A percentile compares a stretch with the other conserved stretches of the same genome.
These are phyloP conservation scores for Antennarius striatus DNA, from an alignment of 2,113 vertebrate species.

Conservation along the genomic window DNA sequence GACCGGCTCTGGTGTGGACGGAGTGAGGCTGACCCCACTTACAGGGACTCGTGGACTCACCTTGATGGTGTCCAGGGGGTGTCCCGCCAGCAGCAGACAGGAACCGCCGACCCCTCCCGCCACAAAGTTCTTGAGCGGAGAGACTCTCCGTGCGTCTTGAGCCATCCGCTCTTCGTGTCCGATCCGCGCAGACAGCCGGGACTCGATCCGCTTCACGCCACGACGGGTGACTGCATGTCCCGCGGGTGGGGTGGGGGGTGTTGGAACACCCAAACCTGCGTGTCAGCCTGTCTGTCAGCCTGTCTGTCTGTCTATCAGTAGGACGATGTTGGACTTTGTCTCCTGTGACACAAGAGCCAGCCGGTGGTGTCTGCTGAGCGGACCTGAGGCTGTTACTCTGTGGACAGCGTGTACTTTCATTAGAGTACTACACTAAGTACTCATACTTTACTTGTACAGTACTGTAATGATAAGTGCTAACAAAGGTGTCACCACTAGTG, in stretches of 20 bases:
- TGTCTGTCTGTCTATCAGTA: not conserved
- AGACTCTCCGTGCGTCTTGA: conserved; percentile 46
- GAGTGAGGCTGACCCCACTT: no score
- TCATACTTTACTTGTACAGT: no score
- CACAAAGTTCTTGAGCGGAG: conserved; percentile 79
- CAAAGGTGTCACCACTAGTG: no score
- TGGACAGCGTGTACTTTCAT: no score
- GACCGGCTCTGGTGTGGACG: not conserved
- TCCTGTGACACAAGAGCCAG: no score
- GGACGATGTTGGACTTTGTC: no score
- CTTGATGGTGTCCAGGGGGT: conserved; percentile 84
- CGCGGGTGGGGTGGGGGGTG: not conserved
- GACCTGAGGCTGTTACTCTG: no score
- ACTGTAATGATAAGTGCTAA: no score
- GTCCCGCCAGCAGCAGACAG: conserved; percentile 78
- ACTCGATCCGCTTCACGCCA: not conserved
- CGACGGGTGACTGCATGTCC: not conserved
- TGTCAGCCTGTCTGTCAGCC: not conserved
- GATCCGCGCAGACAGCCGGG: conserved; percentile 11
- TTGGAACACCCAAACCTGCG: no score
- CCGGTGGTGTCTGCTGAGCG: no score
- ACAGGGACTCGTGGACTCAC: conserved; percentile 45
- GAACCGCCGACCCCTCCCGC: conserved; percentile 74
- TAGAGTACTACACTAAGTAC: no score
- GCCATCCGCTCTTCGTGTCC: conserved; percentile 44